A percentile compares a stretch with the other conserved stretches of the same genome.
These are phyloP conservation scores for Oppia nitens DNA, from an alignment of 1,140 invertebrate genomes.

Conservation along the genomic window DNA sequence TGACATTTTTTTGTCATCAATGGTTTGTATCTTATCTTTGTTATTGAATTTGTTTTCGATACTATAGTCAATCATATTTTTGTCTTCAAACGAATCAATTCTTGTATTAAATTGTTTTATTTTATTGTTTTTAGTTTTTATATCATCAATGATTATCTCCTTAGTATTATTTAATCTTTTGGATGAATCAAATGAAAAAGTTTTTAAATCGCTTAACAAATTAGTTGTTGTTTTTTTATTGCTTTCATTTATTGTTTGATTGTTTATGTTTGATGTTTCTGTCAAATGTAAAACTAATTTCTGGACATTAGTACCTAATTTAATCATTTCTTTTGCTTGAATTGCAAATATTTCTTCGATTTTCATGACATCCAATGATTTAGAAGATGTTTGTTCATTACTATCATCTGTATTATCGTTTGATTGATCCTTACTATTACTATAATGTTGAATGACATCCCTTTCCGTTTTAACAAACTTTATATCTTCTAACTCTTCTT, in stretches of 20 bases:
- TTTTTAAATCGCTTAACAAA: neutral
- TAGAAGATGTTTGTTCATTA: neutral
- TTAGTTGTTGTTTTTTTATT: neutral
- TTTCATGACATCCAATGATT: neutral
- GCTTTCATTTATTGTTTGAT: neutral
- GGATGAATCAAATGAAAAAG: neutral
- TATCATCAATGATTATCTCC: neutral
- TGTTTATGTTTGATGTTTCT: neutral
- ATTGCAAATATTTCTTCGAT: neutral
- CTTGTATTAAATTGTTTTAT: neutral
- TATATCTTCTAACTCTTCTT: neutral
- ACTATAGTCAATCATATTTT: neutral
- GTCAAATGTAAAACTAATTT: neutral
- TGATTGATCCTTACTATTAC: neutral
- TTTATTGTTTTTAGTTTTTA: neutral
- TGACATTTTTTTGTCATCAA: neutral
- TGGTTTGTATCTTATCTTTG: neutral
- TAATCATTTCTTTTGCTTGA: neutral
- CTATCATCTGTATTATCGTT: neutral
- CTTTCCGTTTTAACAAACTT: neutral
- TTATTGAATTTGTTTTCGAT: neutral
- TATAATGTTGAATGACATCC: neutral
- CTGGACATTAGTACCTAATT: neutral
- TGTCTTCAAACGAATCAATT: neutral
- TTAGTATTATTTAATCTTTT: neutral